Base-by-base conservation (phyloP, 2,113 vertebrate genomes). In the Phoenicopterus ruber region DNA sequence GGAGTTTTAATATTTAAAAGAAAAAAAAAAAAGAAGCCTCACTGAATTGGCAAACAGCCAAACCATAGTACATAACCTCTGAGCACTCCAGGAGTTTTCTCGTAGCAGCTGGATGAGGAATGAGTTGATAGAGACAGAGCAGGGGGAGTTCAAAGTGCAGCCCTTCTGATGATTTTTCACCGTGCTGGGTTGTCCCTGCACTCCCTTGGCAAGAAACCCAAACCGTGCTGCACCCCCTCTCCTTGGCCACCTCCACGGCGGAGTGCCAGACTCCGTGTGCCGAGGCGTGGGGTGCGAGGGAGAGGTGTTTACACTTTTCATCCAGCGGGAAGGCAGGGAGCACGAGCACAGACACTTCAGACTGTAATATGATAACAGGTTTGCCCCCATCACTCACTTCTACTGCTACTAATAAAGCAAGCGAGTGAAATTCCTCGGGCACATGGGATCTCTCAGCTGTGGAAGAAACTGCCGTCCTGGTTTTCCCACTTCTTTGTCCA, bases 51-150 rank as follows among this genome's bases (percentile, higher is more conserved):
- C 84, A 69, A 89, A 59, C 15, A 59, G n/a, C 67, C 94, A 90
- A 94, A 62, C 14, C 42, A 55, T 66, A 95, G 78, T 65, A 70
- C 55, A 59, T 85, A 96, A 95, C 84, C 93, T 94, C 78, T 85
- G 86, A 95, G 86, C 58, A 20, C 73, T 87, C 66, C 93, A 92
- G 81, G 83, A 92, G 67, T 24, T 62, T 76, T 91, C 86, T 3
- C 1, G 0, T 54, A 88, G 81, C 89, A 96, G 89, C 86, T 95
- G 93, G 73, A 87, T 97, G 83, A 95, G 73, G 94, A 94, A 92
- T 77, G 83, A 94, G 42, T 69, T 91, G 88, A 89, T 86, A 90
- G 77, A 95, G 84, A 90, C 32, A 40, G 84, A 91, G 65, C 61
- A 86, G 54, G 22, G 54, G 40, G 86, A 86, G 73, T 70, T 96